These are phyloP conservation scores for Delphinus delphis DNA, from an alignment of 2,113 vertebrate species.

Conservation along the genomic window DNA sequence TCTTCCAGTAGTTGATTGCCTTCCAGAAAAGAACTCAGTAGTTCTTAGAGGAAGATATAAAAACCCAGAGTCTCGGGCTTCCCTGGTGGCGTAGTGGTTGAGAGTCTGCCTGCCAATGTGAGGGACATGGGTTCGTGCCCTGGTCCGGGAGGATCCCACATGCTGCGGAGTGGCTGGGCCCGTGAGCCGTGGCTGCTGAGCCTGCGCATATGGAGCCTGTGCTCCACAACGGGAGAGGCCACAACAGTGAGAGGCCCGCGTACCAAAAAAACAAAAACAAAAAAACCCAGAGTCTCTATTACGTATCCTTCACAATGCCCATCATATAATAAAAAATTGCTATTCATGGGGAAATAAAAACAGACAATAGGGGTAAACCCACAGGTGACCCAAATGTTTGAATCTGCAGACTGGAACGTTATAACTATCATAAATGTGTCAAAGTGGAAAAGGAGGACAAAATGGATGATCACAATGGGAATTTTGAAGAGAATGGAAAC, in stretches of 20 bases:
- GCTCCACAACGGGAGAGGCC: too few species aligned
- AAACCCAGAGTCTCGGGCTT: neutral
- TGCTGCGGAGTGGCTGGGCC: too few species aligned
- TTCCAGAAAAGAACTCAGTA: neutral
- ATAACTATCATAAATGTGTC: neutral
- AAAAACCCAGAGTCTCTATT: neutral
- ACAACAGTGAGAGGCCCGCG: too few species aligned
- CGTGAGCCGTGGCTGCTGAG: too few species aligned
- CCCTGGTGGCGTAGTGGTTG: too few species aligned
- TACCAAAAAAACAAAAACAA: too few species aligned
- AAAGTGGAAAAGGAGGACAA: neutral
- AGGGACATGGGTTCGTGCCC: too few species aligned
- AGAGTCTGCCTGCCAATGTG: too few species aligned
- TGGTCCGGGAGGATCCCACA: too few species aligned
- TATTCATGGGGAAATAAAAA: neutral
- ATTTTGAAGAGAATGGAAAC: neutral
- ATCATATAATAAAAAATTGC: neutral
- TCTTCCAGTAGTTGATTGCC: neutral
- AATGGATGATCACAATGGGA: neutral
- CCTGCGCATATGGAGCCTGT: too few species aligned
- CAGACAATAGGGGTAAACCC: neutral
- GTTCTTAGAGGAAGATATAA: neutral
- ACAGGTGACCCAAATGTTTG: neutral
- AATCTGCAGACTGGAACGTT: neutral
- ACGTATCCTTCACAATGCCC: neutral